A percentile compares a stretch with the other conserved stretches of the same genome.
Conservation (phyloP, 2,797 vertebrate species). For the Australoheros facetus region DNA sequence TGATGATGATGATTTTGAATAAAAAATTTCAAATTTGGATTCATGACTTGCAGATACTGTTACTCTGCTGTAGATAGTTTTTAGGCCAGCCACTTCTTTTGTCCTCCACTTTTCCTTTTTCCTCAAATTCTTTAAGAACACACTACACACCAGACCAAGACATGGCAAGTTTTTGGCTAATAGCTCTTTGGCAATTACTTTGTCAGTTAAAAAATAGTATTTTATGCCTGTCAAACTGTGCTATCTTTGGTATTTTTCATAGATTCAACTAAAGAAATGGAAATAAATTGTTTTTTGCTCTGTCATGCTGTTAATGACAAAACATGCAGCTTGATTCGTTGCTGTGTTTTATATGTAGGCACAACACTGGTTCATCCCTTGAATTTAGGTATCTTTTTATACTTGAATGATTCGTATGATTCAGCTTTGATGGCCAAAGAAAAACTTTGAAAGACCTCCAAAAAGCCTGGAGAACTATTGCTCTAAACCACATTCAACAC, state of each 20-base stretch:
- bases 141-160: not conserved
- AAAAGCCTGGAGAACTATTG: not conserved
- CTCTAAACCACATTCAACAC: too few species aligned
- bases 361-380: not conserved
- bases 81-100: too few species aligned
- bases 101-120: too few species aligned
- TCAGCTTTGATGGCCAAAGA: not conserved
- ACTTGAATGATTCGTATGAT: not conserved
- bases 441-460: not conserved
- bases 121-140: not conserved
- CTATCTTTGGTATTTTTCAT: too few species aligned
- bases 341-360: not conserved
- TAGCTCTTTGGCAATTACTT: too few species aligned
- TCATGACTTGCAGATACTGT: too few species aligned
- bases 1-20: too few species aligned
- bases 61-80: too few species aligned
- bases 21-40: too few species aligned
- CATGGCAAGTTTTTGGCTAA: not conserved
- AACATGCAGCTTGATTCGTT: not conserved
- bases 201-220: too few species aligned
- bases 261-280: too few species aligned
- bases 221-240: too few species aligned
- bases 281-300: not conserved
- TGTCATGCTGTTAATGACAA: not conserved
- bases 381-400: not conserved